Evolutionary conservation across 2,113 vertebrate species (phyloP), one percentile per base, ranked within the genome.

Genomic region (Vimba vimba): DNA sequence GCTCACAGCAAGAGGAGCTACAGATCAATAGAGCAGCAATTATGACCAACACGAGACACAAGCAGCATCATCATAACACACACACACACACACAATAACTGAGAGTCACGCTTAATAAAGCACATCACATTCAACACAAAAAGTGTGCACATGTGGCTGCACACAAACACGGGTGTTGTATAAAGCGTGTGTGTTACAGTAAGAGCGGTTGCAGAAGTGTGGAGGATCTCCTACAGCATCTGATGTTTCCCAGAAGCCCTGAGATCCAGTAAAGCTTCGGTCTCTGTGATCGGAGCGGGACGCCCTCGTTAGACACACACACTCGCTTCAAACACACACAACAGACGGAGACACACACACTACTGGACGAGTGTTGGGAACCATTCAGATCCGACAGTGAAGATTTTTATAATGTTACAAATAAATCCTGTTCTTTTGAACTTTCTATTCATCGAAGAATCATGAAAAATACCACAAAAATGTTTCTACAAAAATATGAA

Each of bases 21-120:
- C 86, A 93, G 93, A 94, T 94, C 94, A 93, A 94, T 94, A 91
- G 88, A n/a, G 89, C 86, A 91, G 90, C 92, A 93, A 94, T 94
- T 93, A 93, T 93, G 92, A 94, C 91, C 92, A 91, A 88, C 92
- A 90, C 85, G 68, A 90, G 90, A 92, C 91, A 91, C 91, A 88
- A 47, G 93, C 93, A 36, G 66, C 15, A 19, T 69, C 15, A 19
- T 69, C 59, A 60, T 68, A 27, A 69, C 4, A 68, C 64, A 66
- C 57, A 57, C 59, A 68, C 57, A 57, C 59, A 64, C 30, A 68
- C 64, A 68, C 27, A 33, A 17, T 68, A 33, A 36, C 30, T 1
- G 27, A 68, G 64, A 4, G 4, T 0, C 9, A 43, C 9, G 21
- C 19, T 39, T 69, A 69, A 69, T 21, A 69, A 39, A 21, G 17